Base-by-base conservation (phyloP, 2,113 vertebrate genomes). In the Lethenteron camtschaticum region DNA sequence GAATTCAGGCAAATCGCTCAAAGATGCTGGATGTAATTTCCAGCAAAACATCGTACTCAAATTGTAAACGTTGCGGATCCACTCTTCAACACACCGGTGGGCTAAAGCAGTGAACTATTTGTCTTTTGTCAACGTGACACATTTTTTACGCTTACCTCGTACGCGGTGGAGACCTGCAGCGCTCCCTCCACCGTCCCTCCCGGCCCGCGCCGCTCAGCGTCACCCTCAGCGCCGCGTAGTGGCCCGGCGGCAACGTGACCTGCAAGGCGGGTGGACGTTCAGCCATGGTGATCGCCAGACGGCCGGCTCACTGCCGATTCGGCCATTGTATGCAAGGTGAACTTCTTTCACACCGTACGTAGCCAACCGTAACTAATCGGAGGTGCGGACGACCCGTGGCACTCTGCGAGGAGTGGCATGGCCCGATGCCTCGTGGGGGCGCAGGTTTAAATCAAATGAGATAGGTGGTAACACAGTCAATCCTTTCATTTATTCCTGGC, bases 151-250 rank as follows among this genome's bases (percentile, higher is more conserved):
- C 14, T 56, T 79, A 96, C 94, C 88, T 99, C 90, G 74, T 92
- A 99, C 78, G 96, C 94, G 76, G 90, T 96, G 1, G 86, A 89
- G 72, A 99, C 87, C 77, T 96, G 92, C 71, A 97, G 79, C 69
- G 90, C 90, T 76, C 89, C 90, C 13, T 97, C 92, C 60, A 92
- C 89, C 69, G 80, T 75, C 59, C 94, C 81, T 99, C 89, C 70
- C 96, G 82, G 11, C 85, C 82, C 72, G 90, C 89, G 0, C 90
- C 88, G 74, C 83, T 82, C 70, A 99, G 78, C 70, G 83, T 90
- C 73, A 96, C 87, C 80, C 86, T 83, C 78, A 97, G 96, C 12
- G 85, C 84, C 71, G 89, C 88, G 58, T 94, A 96, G 75, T 89
- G 90, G 69, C 90, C 90, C 12, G 90, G 89, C 18, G 88, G 84